These are phyloP conservation scores for Drosophila infuscata DNA, from an alignment of 2,888 invertebrate species.

Conservation along the genomic window DNA sequence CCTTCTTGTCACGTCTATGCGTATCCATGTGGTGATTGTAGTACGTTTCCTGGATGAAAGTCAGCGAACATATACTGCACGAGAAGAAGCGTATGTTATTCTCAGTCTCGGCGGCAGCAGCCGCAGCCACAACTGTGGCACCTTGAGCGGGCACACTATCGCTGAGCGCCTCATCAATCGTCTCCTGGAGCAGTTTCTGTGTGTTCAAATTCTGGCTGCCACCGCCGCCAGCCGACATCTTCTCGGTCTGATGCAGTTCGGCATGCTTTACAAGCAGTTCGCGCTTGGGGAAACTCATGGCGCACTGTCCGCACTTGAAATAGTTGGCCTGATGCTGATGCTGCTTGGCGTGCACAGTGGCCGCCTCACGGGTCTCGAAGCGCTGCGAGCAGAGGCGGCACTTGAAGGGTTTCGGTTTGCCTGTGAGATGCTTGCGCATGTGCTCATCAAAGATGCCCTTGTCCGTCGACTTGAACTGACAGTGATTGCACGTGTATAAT, in stretches of 20 bases:
- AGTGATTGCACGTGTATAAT: conserved; percentile 84
- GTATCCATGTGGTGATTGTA: conserved; percentile 85
- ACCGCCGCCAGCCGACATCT: conserved; percentile 37
- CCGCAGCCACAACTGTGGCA: conserved; percentile 70
- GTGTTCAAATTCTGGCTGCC: conserved; percentile 77
- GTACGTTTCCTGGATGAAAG: conserved; percentile 85
- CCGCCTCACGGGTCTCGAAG: conserved; percentile 85
- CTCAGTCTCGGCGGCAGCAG: conserved; percentile 67
- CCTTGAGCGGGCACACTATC: conserved; percentile 77
- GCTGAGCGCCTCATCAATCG: conserved; percentile 85
- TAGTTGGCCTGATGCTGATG: conserved; percentile 85
- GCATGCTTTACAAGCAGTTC: conserved; percentile 85
- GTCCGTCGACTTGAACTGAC: conserved; percentile 84
- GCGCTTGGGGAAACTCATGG: conserved; percentile 84
- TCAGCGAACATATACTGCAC: conserved; percentile 85
- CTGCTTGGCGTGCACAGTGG: conserved; percentile 85
- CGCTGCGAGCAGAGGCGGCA: conserved; percentile 85
- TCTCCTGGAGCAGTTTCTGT: conserved; percentile 85
- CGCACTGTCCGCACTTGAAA: conserved; percentile 85
- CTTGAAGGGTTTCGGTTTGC: conserved; percentile 85
- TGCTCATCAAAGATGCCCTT: conserved; percentile 84
- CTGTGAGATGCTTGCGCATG: conserved; percentile 83
- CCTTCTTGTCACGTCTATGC: conserved; percentile 83
- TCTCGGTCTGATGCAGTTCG: conserved; percentile 83
- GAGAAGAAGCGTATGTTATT: conserved; percentile 85